Evolutionary conservation across 2,113 vertebrate genomes (phyloP), one percentile per base, ranked within the genome.

Genomic region (Stictonetta naevosa): DNA sequence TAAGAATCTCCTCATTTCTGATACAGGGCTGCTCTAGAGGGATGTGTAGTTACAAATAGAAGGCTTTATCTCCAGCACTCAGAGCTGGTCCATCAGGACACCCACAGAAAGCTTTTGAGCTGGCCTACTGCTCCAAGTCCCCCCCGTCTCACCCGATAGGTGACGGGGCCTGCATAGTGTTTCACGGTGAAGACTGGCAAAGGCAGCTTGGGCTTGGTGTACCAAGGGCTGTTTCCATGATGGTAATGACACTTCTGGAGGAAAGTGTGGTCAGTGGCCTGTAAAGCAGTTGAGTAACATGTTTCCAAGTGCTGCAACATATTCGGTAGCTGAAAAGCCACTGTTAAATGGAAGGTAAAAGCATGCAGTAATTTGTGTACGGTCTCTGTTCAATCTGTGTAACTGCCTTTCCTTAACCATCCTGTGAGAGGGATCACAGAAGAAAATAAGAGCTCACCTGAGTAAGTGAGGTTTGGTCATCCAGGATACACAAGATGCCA

Each of bases 231-330:
- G 75, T 97, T 97, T 7, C 97, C 97, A 38, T 99, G 99, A 96
- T 99, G 98, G 82, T 99, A 99, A 95, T 99, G 99, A 97, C 99
- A 99, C 95, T 99, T 99, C 95, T 99, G 99, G 29, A 99, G 98
- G 94, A 99, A 99, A 83, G 98, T 99, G 95, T 99, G 99, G 97
- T 99, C 99, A 11, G 99, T 99, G 93, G 99, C 99, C 99, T 99
- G 92, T 8, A 44, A 67, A 91, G 38, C 38, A 92, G 34, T 42
- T 20, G 29, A 67, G 29, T 86, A n/a, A 55, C 14, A 33, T 4
- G 22, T 55, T 90, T 80, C 18, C 64, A 40, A 26, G 22, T 74
- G 18, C 59, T 66, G 22, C 46, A 72, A 29, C 5, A 16, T 55
- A 60, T 26, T 36, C 40, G 31, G 6, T 6, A 71, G 23, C 56